phyloP scores from a whole-genome alignment of 2,888 invertebrate species.

The Polyommatus icarus region DNA sequence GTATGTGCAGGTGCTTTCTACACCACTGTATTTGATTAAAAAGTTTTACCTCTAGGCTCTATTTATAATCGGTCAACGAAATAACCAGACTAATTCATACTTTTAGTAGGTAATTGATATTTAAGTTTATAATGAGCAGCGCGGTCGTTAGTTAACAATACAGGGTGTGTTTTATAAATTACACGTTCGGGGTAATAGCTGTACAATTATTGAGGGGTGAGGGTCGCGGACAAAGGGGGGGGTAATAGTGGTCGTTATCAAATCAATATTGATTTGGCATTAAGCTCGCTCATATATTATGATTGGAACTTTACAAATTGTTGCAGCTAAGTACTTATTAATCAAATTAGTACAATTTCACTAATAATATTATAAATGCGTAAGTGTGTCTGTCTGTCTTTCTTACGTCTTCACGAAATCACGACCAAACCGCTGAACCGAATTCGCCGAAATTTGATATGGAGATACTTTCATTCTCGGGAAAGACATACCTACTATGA shows the following conservation, averaged over 20 bases:
- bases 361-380: too few relatives aligned
- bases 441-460: too few relatives aligned
- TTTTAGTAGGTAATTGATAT: not conserved
- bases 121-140: not conserved
- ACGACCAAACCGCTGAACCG: too few relatives aligned
- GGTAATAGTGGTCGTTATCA: slow-evolving; percentile 49
- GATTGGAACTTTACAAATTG: not conserved
- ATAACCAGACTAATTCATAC: not conserved
- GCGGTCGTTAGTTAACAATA: not conserved
- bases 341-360: too few relatives aligned
- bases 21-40: too few relatives aligned
- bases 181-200: slow-evolving; percentile 10
- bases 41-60: too few relatives aligned
- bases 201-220: slow-evolving; percentile 29
- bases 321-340: not conserved
- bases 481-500: too few relatives aligned
- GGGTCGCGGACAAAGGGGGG: slow-evolving; percentile 19
- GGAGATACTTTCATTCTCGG: too few relatives aligned
- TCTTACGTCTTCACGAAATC: too few relatives aligned
- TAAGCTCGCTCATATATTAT: slow-evolving; percentile 1
- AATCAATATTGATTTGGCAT: slow-evolving; percentile 57
- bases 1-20: too few relatives aligned
- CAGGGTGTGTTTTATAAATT: slow-evolving; percentile 21
- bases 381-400: too few relatives aligned
- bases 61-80: not conserved